These are phyloP conservation scores for Periparus ater DNA, from an alignment of 2,797 vertebrate species.

Conservation along the genomic window DNA sequence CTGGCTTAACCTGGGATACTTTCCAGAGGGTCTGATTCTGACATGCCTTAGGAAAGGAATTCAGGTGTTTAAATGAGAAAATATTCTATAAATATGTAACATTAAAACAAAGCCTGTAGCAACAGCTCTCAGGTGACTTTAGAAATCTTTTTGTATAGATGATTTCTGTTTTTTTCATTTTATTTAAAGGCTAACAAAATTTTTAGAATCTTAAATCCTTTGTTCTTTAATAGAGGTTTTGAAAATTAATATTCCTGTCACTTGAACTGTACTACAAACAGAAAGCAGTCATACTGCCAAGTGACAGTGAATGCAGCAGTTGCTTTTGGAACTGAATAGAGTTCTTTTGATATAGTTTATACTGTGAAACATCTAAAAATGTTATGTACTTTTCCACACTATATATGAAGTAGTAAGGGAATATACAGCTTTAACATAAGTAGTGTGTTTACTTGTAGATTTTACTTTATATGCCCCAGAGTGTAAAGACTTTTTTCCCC, in stretches of 20 bases:
- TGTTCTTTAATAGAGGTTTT: not conserved
- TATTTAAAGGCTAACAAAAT: not conserved
- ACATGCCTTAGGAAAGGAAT: not conserved
- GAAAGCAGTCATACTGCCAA: slow-evolving; percentile 11
- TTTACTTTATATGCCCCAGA: not conserved
- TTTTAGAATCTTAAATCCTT: not conserved
- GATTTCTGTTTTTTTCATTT: not conserved
- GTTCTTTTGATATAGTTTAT: not conserved
- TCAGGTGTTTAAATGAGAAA: not conserved
- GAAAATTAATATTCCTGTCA: slow-evolving; percentile 49
- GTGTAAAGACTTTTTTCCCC: not conserved
- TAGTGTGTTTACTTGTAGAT: not conserved
- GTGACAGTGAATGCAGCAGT: not conserved
- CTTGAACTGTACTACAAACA: not conserved
- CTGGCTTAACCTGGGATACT: not conserved
- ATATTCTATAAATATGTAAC: not conserved
- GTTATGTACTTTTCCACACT: not conserved
- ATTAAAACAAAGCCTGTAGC: not conserved
- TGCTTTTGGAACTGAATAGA: not conserved
- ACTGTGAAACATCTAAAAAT: not conserved
- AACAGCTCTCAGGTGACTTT: not conserved
- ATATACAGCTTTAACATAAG: not conserved
- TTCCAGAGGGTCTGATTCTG: not conserved
- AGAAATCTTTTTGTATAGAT: not conserved
- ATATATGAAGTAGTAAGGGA: not conserved